Percentiles rank a stretch among this genome's conserved stretches.
phyloP scores from a whole-genome alignment of 2,888 invertebrate species.

The Drosophila eohydei region DNA sequence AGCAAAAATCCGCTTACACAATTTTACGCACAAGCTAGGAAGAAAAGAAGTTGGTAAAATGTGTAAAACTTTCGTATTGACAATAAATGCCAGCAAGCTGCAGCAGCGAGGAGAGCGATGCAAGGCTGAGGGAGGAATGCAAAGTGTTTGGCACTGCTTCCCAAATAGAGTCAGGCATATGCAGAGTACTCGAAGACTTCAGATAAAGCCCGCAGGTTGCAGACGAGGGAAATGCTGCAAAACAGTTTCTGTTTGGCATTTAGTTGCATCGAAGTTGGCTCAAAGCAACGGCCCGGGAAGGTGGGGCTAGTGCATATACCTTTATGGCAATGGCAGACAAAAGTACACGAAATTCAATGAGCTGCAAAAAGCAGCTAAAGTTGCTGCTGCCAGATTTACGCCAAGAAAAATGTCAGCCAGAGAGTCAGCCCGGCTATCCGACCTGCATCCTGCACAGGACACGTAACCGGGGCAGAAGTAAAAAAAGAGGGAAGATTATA shows the following conservation, averaged over 20 bases:
- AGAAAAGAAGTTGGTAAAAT: conserved; percentile 57
- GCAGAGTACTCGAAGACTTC: conserved; percentile 36
- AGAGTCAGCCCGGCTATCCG: conserved; percentile 20
- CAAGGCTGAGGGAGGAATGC: not conserved
- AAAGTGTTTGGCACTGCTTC: conserved; percentile 41
- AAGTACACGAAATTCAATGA: conserved; percentile 78
- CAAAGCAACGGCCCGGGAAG: conserved; percentile 10
- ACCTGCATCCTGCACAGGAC: conserved; percentile 42
- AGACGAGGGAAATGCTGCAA: conserved; percentile 29
- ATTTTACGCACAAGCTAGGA: conserved; percentile 65
- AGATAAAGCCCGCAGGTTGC: conserved; percentile 72
- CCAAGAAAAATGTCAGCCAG: conserved; percentile 71
- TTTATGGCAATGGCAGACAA: conserved; percentile 75
- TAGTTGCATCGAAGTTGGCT: conserved; percentile 61
- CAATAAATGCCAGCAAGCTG: conserved; percentile 70
- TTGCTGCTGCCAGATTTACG: conserved; percentile 76
- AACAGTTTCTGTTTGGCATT: conserved; percentile 68
- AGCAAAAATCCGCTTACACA: conserved; percentile 62
- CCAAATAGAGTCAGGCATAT: conserved; percentile 49
- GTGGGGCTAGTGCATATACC: conserved; percentile 36
- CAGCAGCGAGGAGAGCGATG: conserved; percentile 7
- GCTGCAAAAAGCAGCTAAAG: conserved; percentile 78
- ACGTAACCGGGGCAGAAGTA: conserved; percentile 17
- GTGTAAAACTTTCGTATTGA: conserved; percentile 78
- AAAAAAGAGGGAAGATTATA: conserved; percentile 11